Base-by-base conservation (phyloP, 2,113 vertebrate genomes). In the Myotis brandtii region DNA sequence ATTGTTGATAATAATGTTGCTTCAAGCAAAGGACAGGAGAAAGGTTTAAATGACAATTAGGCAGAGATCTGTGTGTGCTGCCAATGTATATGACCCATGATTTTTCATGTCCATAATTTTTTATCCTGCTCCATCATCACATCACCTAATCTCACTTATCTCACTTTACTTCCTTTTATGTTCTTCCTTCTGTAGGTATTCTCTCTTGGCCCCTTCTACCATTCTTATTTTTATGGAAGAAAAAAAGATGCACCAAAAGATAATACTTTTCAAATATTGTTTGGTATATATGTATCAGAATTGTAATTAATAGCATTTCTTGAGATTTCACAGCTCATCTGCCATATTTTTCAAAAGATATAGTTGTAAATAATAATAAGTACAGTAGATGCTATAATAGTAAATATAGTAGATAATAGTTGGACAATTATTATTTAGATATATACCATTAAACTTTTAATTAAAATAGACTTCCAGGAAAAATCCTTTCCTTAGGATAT, bases 121-220 rank as follows among this genome's bases (percentile, higher is more conserved):
- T 59, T 46, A 50, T 11, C 34, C 46, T 30, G 2, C 3, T 1
- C 12, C 12, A 10, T 30, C 7, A 34, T n/a, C 64, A 3, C 5
- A 40, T 52, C 17, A 43, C 0, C 16, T 48, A 43, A 43, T 20
- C 32, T 48, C 23, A 21, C 77, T 1, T 77, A 56, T 50, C 0
- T 82, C 69, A 59, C 9, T 8, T 62, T 5, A 18, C 6, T 48
- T 73, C 2, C 30, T 0, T 0, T 64, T 21, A 14, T 1, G 0
- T 43, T 27, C 20, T 8, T 59, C 9, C 3, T 90, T 46, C n/a
- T 59, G 1, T 50, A 50, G 30, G 5, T 62, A n/a, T 43, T 56
- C 3, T 54, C 16, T 77, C 9, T 1, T 43, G 2, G 46, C 2
- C 12, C 25, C 13, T 5, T 9, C 30, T 50, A 27, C 3, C 59